Evolutionary conservation across 2,797 vertebrate species (phyloP).

Genomic region (Chromobotia macracanthus): DNA sequence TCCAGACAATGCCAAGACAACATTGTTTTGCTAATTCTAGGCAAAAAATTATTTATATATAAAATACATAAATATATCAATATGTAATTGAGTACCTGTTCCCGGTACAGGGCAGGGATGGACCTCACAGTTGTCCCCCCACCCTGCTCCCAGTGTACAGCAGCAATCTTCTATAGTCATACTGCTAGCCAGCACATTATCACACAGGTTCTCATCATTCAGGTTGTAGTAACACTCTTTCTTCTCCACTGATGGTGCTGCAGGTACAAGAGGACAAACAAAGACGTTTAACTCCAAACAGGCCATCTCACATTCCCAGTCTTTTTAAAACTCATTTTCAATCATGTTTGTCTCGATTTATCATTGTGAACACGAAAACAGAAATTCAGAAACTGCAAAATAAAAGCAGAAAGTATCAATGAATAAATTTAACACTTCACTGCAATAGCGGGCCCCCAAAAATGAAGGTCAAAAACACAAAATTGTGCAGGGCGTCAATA

Average conservation of each 20-base stretch:
- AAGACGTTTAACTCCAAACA: background rate
- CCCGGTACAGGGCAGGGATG: constrained; percentile 90
- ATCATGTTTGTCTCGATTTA: background rate
- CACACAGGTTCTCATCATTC: constrained; percentile 92
- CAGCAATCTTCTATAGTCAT: constrained; percentile 95
- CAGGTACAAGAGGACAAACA: constrained; percentile 1
- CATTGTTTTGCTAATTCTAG: no score
- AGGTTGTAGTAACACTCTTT: constrained; percentile 96
- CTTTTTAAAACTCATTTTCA: background rate
- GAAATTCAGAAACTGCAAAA: background rate
- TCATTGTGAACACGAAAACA: background rate
- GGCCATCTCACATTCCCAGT: background rate
- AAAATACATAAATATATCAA: no score
- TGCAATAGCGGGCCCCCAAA: background rate
- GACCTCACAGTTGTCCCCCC: constrained; percentile 98
- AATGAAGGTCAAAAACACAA: constrained; percentile 11
- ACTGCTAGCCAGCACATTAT: constrained; percentile 90
- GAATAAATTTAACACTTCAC: background rate
- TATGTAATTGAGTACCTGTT: constrained; percentile 76
- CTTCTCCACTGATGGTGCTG: constrained; percentile 75
- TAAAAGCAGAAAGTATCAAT: background rate
- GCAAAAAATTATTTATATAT: no score
- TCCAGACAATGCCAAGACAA: no score
- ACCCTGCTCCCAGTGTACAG: constrained; percentile 94
- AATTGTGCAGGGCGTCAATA: background rate